Evolutionary conservation across 2,888 invertebrate genomes (phyloP).

Genomic region (Abscondita cerata): DNA sequence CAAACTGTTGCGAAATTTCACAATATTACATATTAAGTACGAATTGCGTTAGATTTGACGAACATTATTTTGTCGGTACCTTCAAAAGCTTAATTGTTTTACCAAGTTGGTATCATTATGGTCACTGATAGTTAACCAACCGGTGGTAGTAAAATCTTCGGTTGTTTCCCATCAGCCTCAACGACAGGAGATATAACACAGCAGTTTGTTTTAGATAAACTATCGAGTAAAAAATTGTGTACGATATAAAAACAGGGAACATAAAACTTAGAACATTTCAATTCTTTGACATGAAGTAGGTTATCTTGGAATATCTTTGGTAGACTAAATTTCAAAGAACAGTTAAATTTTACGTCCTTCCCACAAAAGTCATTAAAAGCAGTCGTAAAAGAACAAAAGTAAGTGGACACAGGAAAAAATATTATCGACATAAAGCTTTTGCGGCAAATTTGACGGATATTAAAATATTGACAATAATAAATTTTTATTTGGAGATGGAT

Average conservation of each 20-base stretch:
- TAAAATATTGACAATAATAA: slow-evolving; percentile 17
- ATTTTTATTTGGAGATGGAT: neutral
- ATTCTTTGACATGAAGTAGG: slow-evolving; percentile 28
- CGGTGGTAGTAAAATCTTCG: slow-evolving; percentile 25
- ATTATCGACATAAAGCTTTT: slow-evolving; percentile 18
- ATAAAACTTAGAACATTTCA: slow-evolving; percentile 34
- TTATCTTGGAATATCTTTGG: slow-evolving; percentile 33
- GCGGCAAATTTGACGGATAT: slow-evolving; percentile 26
- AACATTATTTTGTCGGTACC: slow-evolving; percentile 8
- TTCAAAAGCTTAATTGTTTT: slow-evolving; percentile 9
- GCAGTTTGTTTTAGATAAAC: slow-evolving; percentile 16
- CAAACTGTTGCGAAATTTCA: no score
- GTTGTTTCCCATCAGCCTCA: slow-evolving; percentile 23
- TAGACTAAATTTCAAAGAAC: slow-evolving; percentile 29
- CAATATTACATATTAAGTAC: no score
- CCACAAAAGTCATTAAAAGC: slow-evolving; percentile 28
- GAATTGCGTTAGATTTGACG: no score
- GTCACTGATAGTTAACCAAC: neutral
- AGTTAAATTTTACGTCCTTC: slow-evolving; percentile 31
- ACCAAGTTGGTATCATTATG: neutral
- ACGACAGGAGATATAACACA: slow-evolving; percentile 26
- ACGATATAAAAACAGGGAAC: slow-evolving; percentile 20
- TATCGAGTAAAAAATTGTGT: slow-evolving; percentile 15
- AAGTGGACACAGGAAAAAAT: slow-evolving; percentile 20
- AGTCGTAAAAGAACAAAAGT: slow-evolving; percentile 23